Percentiles rank a stretch among this genome's conserved stretches.
These are phyloP conservation scores for Phataginus tetradactyla DNA, from an alignment of 2,797 vertebrate genomes.

Conservation along the genomic window DNA sequence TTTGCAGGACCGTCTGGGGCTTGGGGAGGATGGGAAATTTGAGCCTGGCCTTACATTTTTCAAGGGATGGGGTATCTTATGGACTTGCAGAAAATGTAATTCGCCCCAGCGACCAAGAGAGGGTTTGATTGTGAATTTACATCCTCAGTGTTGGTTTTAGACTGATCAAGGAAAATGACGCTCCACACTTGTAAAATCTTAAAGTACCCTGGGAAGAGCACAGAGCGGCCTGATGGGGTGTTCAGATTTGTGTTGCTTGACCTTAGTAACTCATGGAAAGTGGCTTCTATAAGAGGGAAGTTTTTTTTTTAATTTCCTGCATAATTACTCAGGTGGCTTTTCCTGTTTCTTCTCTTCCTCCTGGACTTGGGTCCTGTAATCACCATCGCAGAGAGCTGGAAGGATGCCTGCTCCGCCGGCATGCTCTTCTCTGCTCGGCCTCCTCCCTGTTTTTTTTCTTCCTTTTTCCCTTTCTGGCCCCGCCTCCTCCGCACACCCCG, in stretches of 20 bases:
- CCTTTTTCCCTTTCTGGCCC: constrained; percentile 30
- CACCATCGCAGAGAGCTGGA: constrained; percentile 77
- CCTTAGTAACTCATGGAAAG: constrained; percentile 74
- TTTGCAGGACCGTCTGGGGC: not conserved
- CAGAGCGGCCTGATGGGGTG: constrained; percentile 32
- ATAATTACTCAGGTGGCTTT: constrained; percentile 73
- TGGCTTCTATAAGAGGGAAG: not conserved
- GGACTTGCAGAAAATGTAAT: constrained; percentile 25
- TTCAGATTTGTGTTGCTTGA: constrained; percentile 60
- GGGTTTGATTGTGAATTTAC: constrained; percentile 49
- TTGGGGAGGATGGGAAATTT: not conserved
- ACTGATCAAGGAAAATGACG: constrained; percentile 28
- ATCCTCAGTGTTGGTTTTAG: not conserved
- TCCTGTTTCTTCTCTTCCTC: constrained; percentile 75
- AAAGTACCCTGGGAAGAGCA: constrained; percentile 62
- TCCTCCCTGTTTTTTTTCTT: not conserved
- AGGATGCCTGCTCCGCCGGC: constrained; percentile 80
- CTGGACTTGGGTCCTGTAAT: constrained; percentile 69
- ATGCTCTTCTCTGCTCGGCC: constrained; percentile 39
- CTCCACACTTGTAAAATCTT: constrained; percentile 73
- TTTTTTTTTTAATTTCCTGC: constrained; percentile 33
- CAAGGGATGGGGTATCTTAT: constrained; percentile 10
- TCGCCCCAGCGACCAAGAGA: not conserved
- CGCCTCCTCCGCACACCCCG: constrained; percentile 84
- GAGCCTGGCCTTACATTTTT: not conserved